Evolutionary conservation across 2,888 invertebrate species (phyloP).

Genomic region (Pseudococcus viburni): DNA sequence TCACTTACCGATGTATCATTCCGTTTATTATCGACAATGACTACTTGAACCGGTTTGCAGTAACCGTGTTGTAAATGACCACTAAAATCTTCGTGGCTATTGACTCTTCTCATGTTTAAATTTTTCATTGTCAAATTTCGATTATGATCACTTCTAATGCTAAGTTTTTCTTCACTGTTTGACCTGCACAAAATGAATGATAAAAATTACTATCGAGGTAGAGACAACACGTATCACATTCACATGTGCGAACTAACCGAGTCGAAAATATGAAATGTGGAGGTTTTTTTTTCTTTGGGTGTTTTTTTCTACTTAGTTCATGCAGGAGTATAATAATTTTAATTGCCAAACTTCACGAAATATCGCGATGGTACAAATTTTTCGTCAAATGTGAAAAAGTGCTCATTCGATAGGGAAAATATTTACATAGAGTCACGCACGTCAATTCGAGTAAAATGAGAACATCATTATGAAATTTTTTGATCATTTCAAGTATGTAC

Average conservation of each 20-base stretch:
- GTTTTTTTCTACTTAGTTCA: neutral
- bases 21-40: slow-evolving; percentile 17
- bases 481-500: neutral
- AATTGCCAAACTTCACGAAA: neutral
- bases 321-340: neutral
- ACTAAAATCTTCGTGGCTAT: slow-evolving; percentile 65
- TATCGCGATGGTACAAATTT: neutral
- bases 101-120: slow-evolving; percentile 63
- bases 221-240: neutral
- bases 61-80: slow-evolving; percentile 41
- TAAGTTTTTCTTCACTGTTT: slow-evolving; percentile 65
- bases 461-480: neutral
- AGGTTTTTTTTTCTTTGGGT: neutral
- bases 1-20: slow-evolving; percentile 30
- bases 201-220: neutral
- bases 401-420: neutral
- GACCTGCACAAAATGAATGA: slow-evolving; percentile 42
- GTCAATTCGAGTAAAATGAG: neutral
- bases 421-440: slow-evolving; percentile 7
- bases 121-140: slow-evolving; percentile 37
- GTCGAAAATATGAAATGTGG: neutral
- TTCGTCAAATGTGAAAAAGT: neutral
- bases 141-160: slow-evolving; percentile 49
- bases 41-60: slow-evolving; percentile 51
- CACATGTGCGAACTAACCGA: neutral